A percentile compares a stretch with the other conserved stretches of the same genome.
Conservation (phyloP, 2,113 vertebrate species). For the Baryphthengus martii region DNA sequence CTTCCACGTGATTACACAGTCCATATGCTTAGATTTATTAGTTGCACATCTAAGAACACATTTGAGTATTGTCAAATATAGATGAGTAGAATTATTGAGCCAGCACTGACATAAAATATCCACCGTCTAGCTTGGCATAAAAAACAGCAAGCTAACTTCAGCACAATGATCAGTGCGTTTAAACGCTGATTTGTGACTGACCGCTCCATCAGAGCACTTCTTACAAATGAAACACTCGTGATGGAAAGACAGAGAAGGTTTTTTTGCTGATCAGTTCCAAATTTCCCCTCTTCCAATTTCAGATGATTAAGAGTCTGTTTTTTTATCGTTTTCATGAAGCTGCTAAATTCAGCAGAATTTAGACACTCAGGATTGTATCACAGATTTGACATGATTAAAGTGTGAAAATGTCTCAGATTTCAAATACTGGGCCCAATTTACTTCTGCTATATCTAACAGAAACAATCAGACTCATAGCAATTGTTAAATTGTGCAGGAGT, state of each 20-base stretch:
- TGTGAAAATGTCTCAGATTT: background rate
- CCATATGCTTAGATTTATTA: constrained; percentile 10
- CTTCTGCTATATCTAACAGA: background rate
- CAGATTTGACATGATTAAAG: background rate
- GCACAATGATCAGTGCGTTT: background rate
- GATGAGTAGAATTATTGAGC: background rate
- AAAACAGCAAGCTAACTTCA: background rate
- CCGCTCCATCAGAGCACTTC: background rate
- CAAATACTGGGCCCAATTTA: background rate
- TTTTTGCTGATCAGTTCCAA: background rate
- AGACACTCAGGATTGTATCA: background rate
- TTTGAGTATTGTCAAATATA: constrained; percentile 21
- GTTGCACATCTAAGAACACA: background rate
- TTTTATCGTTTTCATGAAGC: background rate
- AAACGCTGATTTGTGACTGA: constrained; percentile 3
- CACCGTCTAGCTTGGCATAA: background rate
- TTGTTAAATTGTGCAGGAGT: background rate
- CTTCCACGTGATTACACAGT: background rate
- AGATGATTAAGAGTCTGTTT: background rate
- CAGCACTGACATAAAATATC: background rate
- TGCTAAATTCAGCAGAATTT: background rate
- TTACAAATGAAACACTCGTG: background rate
- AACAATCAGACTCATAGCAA: background rate
- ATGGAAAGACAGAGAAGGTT: background rate
- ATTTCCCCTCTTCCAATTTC: background rate